These are phyloP conservation scores for Cydia fagiglandana DNA, from an alignment of 1,140 invertebrate species.

Conservation along the genomic window DNA sequence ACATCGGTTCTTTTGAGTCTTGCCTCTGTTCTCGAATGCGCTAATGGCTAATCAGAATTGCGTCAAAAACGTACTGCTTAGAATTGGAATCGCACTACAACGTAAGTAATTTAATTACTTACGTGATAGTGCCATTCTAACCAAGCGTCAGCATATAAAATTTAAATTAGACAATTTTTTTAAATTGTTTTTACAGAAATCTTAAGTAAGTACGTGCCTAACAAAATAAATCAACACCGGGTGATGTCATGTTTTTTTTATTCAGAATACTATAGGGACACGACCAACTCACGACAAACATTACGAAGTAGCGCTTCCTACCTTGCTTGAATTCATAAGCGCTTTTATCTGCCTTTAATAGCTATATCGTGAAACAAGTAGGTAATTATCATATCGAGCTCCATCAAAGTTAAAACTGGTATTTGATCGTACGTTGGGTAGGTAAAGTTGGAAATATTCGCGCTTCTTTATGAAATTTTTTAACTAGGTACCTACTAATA, in stretches of 20 bases:
- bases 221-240: slow-evolving; percentile 5
- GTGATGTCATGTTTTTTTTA: slow-evolving; percentile 44
- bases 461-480: not conserved
- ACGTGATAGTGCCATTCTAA: too few relatives aligned
- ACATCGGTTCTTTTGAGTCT: not conserved
- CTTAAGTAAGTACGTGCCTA: not conserved
- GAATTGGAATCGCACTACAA: too few relatives aligned
- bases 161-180: not conserved
- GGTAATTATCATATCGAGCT: slow-evolving; percentile 13
- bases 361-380: slow-evolving; percentile 22
- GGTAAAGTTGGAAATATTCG: not conserved
- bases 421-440: not conserved
- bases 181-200: not conserved
- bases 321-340: slow-evolving; percentile 38
- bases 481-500: not conserved
- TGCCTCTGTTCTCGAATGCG: not conserved
- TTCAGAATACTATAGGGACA: slow-evolving; percentile 33
- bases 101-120: not conserved
- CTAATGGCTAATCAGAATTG: not conserved
- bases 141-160: not conserved
- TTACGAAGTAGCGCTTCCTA: slow-evolving; percentile 35
- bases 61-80: not conserved
- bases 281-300: slow-evolving; percentile 31
- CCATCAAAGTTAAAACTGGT: slow-evolving; percentile 24
- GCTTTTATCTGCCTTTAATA: slow-evolving; percentile 26